Evolutionary conservation across 2,797 vertebrate genomes (phyloP).

Genomic region (Poecilia gillii): DNA sequence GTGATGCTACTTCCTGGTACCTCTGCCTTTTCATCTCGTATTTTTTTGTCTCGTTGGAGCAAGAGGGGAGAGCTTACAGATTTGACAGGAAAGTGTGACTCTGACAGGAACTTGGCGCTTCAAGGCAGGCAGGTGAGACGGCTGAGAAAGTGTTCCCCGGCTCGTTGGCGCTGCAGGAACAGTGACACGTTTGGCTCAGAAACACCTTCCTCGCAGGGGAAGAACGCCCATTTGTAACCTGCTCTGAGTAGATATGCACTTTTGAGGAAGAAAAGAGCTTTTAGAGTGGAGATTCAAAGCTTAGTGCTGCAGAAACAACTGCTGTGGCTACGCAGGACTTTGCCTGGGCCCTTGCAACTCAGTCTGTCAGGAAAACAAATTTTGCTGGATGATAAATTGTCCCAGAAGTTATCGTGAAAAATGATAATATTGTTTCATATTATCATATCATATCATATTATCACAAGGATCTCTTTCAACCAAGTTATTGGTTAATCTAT

Average conservation of each 20-base stretch:
- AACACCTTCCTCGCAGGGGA: constrained; percentile 14
- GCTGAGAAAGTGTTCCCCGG: constrained; percentile 37
- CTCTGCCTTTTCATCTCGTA: constrained; percentile 9
- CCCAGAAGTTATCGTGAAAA: too few species aligned
- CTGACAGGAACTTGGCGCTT: constrained; percentile 51
- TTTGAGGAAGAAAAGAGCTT: not conserved
- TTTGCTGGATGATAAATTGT: too few species aligned
- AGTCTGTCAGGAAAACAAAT: too few species aligned
- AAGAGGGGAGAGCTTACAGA: constrained; percentile 25
- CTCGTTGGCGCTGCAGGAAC: constrained; percentile 37
- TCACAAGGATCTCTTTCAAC: too few species aligned
- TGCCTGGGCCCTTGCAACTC: not conserved
- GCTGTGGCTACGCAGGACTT: not conserved
- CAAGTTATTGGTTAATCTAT: too few species aligned
- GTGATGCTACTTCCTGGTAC: constrained; percentile 51
- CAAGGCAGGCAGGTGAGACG: constrained; percentile 57
- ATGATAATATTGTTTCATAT: too few species aligned
- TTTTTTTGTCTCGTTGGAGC: constrained; percentile 17
- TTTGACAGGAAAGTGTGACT: constrained; percentile 48
- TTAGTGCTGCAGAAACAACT: constrained; percentile 10
- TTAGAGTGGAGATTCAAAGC: constrained; percentile 1
- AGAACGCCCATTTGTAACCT: constrained; percentile 30
- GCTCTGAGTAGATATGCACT: not conserved
- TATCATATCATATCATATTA: too few species aligned
- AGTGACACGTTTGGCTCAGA: constrained; percentile 39